These are phyloP conservation scores for Drosophila ironensis DNA, from an alignment of 1,140 invertebrate genomes.

Conservation along the genomic window DNA sequence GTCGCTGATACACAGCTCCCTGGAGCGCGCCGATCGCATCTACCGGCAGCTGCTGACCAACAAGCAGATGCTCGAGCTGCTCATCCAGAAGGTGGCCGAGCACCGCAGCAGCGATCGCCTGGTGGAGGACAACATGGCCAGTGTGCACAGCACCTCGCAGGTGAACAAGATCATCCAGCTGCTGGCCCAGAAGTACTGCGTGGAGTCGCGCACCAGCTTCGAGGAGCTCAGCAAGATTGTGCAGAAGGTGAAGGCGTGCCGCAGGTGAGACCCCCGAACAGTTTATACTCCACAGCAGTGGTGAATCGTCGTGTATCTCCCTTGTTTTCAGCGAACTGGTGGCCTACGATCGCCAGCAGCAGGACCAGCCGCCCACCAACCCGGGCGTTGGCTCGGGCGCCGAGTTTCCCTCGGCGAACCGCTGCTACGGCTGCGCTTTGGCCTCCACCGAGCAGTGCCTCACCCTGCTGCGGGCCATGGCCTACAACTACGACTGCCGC, in stretches of 20 bases:
- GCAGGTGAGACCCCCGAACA: slow-evolving; percentile 80
- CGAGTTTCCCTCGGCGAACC: slow-evolving; percentile 80
- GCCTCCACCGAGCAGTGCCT: slow-evolving; percentile 96
- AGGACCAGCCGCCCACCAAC: slow-evolving; percentile 81
- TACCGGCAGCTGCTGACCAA: slow-evolving; percentile 95
- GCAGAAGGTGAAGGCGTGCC: slow-evolving; percentile 93
- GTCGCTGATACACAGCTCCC: slow-evolving; percentile 91
- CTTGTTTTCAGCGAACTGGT: slow-evolving; percentile 88
- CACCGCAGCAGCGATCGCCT: slow-evolving; percentile 76
- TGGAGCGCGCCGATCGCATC: slow-evolving; percentile 97
- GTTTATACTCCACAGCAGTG: not conserved
- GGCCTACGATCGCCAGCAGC: slow-evolving; percentile 94
- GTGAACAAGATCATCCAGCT: slow-evolving; percentile 93
- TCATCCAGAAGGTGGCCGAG: slow-evolving; percentile 79
- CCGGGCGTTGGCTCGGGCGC: slow-evolving; percentile 2
- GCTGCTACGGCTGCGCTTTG: slow-evolving; percentile 93
- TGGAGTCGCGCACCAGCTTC: slow-evolving; percentile 96
- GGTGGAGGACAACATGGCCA: slow-evolving; percentile 82
- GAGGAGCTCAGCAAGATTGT: slow-evolving; percentile 98
- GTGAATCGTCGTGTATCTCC: not conserved
- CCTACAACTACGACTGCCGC: slow-evolving; percentile 90
- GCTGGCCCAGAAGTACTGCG: slow-evolving; percentile 96
- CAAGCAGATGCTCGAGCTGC: slow-evolving; percentile 92
- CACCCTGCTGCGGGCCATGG: slow-evolving; percentile 94
- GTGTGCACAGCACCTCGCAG: slow-evolving; percentile 84